Base-by-base conservation (phyloP, 1,140 invertebrate genomes). In the Liolophura sinensis region DNA sequence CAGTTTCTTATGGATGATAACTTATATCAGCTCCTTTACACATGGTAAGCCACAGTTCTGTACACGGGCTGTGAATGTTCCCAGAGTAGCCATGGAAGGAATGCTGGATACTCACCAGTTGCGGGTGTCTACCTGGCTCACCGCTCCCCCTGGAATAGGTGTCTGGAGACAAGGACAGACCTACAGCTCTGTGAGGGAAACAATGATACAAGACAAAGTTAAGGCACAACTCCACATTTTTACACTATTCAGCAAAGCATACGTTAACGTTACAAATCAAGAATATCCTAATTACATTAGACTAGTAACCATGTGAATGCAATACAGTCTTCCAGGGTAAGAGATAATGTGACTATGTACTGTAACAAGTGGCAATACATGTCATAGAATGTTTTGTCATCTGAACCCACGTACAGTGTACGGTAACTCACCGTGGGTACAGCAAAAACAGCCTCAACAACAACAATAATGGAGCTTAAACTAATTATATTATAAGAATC, bases 111-210 rank as follows among this genome's bases (percentile, higher is more conserved):
- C 62, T 69, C 63, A 76, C 76, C 70, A 78, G 76, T 60, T 76
- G 73, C 27, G 74, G 67, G 59, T 68, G 40, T 67, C 70, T 65
- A 0, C 65, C 67, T 40, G 74, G 56, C 1, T 62, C 18, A 20
- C 70, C 64, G 16, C 67, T 59, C 24, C 72, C 72, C 47, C 67
- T 72, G 22, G 70, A 58, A 22, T 61, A 57, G 24, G 66, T 60
- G 47, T 76, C 71, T 66, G 68, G 71, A 22, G 76, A 73, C 16
- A 78, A 62, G 24, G 62, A 65, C 22, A 78, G 62, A 73, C 69
- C 70, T 22, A 64, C 70, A 40, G 75, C 68, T 60, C 76, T 78
- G 69, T 52, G 71, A 72, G 1, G 11, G 69, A 68, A 18, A 73
- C 18, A 66, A 31, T 62, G 24, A 59, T 47, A n/a, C 9, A 16